phyloP scores from a whole-genome alignment of 64 coral and sea anemone genomes.

The Pocillopora verrucosa region DNA sequence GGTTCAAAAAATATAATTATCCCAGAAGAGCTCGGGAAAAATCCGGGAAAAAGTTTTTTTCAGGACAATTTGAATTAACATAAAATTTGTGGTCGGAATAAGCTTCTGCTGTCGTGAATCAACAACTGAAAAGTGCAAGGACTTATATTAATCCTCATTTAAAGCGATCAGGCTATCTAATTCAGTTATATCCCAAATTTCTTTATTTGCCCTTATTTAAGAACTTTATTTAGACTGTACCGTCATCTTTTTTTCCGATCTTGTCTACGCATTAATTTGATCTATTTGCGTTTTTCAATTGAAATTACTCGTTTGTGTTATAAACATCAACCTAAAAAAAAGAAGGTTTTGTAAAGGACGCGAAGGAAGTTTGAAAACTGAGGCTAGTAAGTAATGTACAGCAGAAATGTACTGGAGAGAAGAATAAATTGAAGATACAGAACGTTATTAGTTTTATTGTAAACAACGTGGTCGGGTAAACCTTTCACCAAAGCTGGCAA shows the following conservation, averaged over 20 bases:
- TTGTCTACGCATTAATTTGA: slow-evolving; percentile 4
- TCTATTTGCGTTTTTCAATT: background rate
- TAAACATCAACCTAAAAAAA: background rate
- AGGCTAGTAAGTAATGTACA: background rate
- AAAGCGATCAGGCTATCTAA: background rate
- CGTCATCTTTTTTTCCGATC: background rate
- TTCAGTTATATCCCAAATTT: background rate
- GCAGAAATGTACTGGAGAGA: background rate
- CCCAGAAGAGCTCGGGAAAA: background rate
- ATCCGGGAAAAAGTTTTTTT: background rate
- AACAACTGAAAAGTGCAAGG: background rate
- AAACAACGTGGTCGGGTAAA: background rate
- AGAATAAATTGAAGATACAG: background rate
- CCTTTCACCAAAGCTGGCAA: background rate
- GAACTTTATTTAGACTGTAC: background rate
- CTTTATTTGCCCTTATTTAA: slow-evolving; percentile 19
- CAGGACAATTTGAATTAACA: background rate
- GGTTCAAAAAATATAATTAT: background rate
- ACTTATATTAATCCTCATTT: background rate
- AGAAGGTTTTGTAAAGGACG: background rate
- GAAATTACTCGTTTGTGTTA: background rate
- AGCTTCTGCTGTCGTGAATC: background rate
- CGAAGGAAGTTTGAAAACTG: background rate
- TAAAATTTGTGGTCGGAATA: background rate
- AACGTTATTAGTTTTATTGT: background rate